Evolutionary conservation across 1,140 invertebrate species (phyloP).

Genomic region (Helicoverpa armigera): DNA sequence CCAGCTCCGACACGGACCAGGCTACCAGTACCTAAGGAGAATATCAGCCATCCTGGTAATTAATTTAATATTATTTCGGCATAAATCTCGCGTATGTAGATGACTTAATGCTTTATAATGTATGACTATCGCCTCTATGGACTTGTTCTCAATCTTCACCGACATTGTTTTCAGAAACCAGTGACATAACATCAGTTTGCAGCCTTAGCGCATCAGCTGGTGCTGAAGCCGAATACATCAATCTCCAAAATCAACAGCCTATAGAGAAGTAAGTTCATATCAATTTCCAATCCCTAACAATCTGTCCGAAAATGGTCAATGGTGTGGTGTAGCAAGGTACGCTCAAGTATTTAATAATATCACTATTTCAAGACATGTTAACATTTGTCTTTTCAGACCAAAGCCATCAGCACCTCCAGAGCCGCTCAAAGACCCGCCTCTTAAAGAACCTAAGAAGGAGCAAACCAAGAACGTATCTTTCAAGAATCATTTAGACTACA

Average conservation of each 20-base stretch:
- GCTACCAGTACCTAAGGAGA: constrained; percentile 76
- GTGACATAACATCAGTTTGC: constrained; percentile 87
- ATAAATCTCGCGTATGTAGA: neutral
- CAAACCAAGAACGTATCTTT: constrained; percentile 85
- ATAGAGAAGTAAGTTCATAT: constrained; percentile 71
- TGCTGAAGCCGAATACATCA: constrained; percentile 77
- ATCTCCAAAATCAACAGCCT: constrained; percentile 70
- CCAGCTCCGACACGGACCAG: constrained; percentile 71
- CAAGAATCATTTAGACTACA: constrained; percentile 85
- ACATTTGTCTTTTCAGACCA: constrained; percentile 56
- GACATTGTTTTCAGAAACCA: constrained; percentile 83
- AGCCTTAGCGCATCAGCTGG: constrained; percentile 86
- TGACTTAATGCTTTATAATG: neutral
- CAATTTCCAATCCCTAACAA: too few species aligned
- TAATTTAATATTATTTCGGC: neutral
- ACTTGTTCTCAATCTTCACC: too few species aligned
- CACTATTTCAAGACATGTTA: neutral
- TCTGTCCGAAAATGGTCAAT: too few species aligned
- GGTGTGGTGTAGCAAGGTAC: too few species aligned
- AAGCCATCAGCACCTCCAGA: constrained; percentile 75
- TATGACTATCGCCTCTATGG: too few species aligned
- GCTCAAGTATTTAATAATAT: too few species aligned
- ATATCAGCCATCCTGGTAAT: constrained; percentile 82
- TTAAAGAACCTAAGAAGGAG: constrained; percentile 80
- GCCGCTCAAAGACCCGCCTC: constrained; percentile 69